Evolutionary conservation across 2,888 invertebrate genomes (phyloP), one percentile per base, ranked within the genome.

Genomic region (Drosophila meridionalis): DNA sequence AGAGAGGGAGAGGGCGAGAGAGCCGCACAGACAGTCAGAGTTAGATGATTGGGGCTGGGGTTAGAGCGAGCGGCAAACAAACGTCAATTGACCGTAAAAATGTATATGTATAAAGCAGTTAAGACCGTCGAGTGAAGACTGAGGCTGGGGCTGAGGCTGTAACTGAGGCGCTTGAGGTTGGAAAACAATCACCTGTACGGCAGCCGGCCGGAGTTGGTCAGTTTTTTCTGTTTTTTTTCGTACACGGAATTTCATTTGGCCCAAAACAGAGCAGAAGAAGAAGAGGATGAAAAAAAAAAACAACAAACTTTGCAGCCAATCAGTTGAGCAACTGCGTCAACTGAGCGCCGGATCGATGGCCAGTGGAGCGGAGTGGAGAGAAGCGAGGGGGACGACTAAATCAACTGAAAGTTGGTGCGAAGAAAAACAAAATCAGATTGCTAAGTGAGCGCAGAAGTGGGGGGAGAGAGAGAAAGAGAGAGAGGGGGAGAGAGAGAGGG

Each of bases 41-140:
- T 8, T 50, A 42, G 50, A 34, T 43, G 40, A 42, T 20, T 65
- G 56, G 32, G 57, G 14, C 11, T 30, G 55, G 34, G 38, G 28
- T 52, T 52, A 32, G 45, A 56, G 47, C 60, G 62, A 70, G 34
- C 34, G 45, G 34, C 83, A 90, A 82, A 88, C 87, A 90, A 88
- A 78, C 90, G 82, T 70, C 87, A 90, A 87, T 87, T 87, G 87
- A 87, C 84, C 90, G 84, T 88, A 90, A 90, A 87, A 87, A 82
- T 83, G 73, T 87, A 75, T 86, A 80, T 75, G 64, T 76, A 72
- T 71, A 76, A 45, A 53, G 45, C 58, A 38, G 69, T 69, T 69
- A 69, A 59, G 70, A 59, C 62, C 47, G 32, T 45, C 34, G 58
- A 45, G 43, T 40, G 40, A 30, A 69, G 42, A 4, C 36, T 36